Evolutionary conservation across 2,888 invertebrate genomes (phyloP).

Genomic region (Drosophila aldrichi): DNA sequence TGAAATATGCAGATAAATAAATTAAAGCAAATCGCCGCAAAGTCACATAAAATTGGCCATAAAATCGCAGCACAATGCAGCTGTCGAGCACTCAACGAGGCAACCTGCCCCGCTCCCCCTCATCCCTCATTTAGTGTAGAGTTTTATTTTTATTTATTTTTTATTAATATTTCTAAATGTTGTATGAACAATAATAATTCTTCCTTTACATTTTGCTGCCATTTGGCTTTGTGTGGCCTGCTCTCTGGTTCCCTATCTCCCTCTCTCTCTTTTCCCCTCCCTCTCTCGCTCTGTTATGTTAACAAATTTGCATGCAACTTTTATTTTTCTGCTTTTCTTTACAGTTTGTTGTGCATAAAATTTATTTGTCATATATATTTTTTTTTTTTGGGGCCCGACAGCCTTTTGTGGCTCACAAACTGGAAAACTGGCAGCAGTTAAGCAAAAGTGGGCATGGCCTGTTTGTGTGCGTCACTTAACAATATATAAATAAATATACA

Average conservation of each 20-base stretch:
- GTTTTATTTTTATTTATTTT: constrained; percentile 42
- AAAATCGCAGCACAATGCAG: constrained; percentile 54
- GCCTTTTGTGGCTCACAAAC: constrained; percentile 37
- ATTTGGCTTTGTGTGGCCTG: constrained; percentile 40
- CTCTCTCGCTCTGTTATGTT: constrained; percentile 24
- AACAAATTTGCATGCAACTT: constrained; percentile 68
- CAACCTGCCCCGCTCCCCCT: too few relatives aligned
- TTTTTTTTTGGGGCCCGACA: constrained; percentile 29
- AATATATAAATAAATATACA: constrained; percentile 12
- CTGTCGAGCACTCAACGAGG: constrained; percentile 33
- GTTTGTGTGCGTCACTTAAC: constrained; percentile 24
- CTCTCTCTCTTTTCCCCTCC: not conserved
- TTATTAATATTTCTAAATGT: constrained; percentile 60
- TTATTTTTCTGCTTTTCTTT: constrained; percentile 25
- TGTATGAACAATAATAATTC: constrained; percentile 47
- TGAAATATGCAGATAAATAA: constrained; percentile 45
- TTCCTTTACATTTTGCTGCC: constrained; percentile 27
- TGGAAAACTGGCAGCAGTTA: constrained; percentile 4
- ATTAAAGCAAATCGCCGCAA: constrained; percentile 50
- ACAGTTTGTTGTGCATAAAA: constrained; percentile 58
- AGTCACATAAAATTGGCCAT: constrained; percentile 49
- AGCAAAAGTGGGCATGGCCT: constrained; percentile 10
- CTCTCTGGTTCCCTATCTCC: constrained; percentile 4
- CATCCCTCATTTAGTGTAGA: not conserved
- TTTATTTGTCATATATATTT: constrained; percentile 66